These are phyloP conservation scores for Eremophila alpestris DNA, from an alignment of 2,797 vertebrate species.

Conservation along the genomic window DNA sequence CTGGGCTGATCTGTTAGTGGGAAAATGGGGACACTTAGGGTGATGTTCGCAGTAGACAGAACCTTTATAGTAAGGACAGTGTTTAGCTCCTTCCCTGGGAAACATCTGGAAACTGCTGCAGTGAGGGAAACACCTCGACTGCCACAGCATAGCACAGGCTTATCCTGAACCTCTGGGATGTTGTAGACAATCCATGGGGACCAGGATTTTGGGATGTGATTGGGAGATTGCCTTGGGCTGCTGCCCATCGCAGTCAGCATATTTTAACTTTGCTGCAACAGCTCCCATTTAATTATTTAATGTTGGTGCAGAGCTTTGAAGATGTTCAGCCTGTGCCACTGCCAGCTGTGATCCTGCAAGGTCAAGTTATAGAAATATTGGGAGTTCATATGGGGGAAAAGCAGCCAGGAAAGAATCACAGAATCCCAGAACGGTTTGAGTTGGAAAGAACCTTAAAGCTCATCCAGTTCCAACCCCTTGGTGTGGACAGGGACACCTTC, in stretches of 20 bases:
- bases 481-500: not conserved
- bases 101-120: not conserved
- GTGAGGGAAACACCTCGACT: fast-evolving
- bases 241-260: fast-evolving
- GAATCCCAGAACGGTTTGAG: not conserved
- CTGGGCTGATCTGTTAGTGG: not conserved
- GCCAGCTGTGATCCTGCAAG: not conserved
- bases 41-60: not conserved
- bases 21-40: not conserved
- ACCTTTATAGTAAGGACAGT: not conserved
- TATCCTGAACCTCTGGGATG: not conserved
- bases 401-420: not conserved
- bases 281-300: not conserved
- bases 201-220: not conserved
- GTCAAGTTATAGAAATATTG: not conserved
- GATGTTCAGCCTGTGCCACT: not conserved
- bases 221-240: not conserved
- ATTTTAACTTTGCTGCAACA: not conserved
- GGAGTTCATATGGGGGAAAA: not conserved
- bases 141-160: fast-evolving
- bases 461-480: not conserved
- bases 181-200: fast-evolving
- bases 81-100: not conserved
- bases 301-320: not conserved
- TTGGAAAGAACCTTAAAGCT: not conserved